A percentile compares a stretch with the other conserved stretches of the same genome.
These are phyloP conservation scores for Scaptomyza polygonia DNA, from an alignment of 2,888 invertebrate species.

Conservation along the genomic window DNA sequence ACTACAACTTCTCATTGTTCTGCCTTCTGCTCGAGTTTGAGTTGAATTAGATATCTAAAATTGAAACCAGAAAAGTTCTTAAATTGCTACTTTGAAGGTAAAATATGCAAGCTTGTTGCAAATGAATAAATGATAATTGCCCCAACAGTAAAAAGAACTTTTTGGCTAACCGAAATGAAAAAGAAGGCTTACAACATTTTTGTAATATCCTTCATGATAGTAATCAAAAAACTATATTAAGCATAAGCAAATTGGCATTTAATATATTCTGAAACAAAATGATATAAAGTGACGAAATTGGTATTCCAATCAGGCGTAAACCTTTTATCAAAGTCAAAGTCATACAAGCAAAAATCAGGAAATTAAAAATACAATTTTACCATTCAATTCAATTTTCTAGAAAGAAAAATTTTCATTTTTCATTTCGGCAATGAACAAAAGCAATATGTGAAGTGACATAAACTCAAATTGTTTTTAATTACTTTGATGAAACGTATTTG, in stretches of 20 bases:
- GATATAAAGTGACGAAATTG: background rate
- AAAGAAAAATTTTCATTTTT: background rate
- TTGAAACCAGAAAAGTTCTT: background rate
- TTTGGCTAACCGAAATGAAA: no score
- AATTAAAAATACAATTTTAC: no score
- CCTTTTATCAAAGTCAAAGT: background rate
- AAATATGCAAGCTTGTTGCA: background rate
- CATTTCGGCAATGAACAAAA: background rate
- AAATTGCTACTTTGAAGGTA: conserved; percentile 9
- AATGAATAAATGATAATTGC: background rate
- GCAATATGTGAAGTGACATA: background rate
- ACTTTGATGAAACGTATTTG: background rate
- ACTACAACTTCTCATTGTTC: background rate
- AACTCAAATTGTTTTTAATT: background rate
- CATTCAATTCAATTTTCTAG: no score
- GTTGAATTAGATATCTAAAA: conserved; percentile 38
- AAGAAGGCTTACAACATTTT: background rate
- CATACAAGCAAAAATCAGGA: background rate
- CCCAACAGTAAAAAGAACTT: background rate
- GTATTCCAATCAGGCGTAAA: background rate
- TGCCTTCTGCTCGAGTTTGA: background rate
- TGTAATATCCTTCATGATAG: background rate
- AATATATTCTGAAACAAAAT: background rate
- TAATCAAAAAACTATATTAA: background rate
- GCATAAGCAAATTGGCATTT: background rate